Evolutionary conservation across 1,140 invertebrate genomes (phyloP).

Genomic region (Sinella curviseta): DNA sequence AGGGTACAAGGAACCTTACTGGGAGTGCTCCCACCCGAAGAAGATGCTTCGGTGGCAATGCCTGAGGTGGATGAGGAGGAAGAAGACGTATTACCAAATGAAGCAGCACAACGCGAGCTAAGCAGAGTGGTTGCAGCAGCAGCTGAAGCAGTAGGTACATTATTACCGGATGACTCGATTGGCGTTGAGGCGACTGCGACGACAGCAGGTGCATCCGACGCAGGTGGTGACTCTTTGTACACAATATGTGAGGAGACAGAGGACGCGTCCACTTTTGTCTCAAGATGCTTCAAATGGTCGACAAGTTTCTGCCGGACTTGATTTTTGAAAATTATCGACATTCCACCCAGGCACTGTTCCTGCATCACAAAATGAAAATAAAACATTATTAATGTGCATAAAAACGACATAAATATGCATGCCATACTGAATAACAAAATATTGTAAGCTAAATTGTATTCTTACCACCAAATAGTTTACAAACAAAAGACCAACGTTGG

Average conservation of each 20-base stretch:
- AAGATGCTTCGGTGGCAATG: neutral
- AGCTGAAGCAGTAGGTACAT: neutral
- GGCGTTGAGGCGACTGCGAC: neutral
- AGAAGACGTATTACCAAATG: neutral
- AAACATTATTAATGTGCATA: neutral
- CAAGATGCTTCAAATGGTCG: neutral
- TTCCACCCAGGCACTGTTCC: constrained; percentile 1
- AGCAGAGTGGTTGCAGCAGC: neutral
- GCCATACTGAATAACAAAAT: neutral
- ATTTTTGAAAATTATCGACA: neutral
- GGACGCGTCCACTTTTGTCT: neutral
- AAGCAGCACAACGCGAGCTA: neutral
- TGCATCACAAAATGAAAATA: no score
- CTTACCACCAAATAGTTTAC: constrained; percentile 12
- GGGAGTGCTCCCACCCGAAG: neutral
- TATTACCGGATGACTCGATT: neutral
- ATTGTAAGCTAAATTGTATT: neutral
- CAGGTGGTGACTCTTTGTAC: neutral
- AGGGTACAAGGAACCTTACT: neutral
- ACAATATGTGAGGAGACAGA: neutral
- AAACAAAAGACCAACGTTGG: neutral
- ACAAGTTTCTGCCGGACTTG: neutral
- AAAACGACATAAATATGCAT: neutral
- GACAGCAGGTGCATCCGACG: neutral
- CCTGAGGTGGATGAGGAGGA: neutral